phyloP scores from a whole-genome alignment of 1,140 invertebrate species.

The Melanaphis sacchari region DNA sequence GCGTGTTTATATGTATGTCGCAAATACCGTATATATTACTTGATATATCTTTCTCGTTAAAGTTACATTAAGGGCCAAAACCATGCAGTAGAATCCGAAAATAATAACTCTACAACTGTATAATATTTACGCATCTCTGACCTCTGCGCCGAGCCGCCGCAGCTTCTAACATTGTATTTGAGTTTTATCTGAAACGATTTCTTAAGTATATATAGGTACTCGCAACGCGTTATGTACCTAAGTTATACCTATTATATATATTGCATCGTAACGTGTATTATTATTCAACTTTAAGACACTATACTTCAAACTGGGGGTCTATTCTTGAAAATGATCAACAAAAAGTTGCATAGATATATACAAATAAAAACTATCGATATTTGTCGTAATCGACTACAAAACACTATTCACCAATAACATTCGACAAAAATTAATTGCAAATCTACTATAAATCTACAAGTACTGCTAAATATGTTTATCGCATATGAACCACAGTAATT shows the following conservation, averaged over 20 bases:
- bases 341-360: too few relatives aligned
- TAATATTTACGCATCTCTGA: neutral
- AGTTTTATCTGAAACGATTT: neutral
- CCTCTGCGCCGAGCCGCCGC: neutral
- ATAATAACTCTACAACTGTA: conserved; percentile 2
- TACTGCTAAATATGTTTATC: too few relatives aligned
- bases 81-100: neutral
- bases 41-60: conserved; percentile 44
- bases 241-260: neutral
- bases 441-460: too few relatives aligned
- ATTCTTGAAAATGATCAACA: too few relatives aligned
- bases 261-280: neutral
- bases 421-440: too few relatives aligned
- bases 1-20: neutral
- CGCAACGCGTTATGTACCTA: neutral
- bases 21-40: neutral
- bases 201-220: neutral
- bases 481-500: too few relatives aligned
- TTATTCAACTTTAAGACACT: neutral
- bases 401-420: too few relatives aligned
- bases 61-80: conserved; percentile 39
- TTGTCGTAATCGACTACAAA: too few relatives aligned
- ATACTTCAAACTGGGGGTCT: too few relatives aligned
- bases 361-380: too few relatives aligned
- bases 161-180: conserved; percentile 13